These are phyloP conservation scores for Dendrolimus houi DNA, from an alignment of 2,888 invertebrate species.

Conservation along the genomic window DNA sequence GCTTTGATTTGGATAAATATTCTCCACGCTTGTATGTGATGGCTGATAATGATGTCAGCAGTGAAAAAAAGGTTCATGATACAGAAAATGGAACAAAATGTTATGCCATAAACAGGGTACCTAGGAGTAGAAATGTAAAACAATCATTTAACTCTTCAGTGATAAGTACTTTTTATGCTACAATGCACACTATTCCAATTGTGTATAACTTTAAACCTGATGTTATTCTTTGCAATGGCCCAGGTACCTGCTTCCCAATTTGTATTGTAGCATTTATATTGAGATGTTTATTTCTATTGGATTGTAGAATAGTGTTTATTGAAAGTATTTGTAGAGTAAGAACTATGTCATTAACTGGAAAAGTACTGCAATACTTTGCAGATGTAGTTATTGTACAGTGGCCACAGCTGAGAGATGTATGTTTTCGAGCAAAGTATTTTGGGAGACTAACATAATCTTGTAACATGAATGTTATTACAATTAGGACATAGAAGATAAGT, in stretches of 20 bases:
- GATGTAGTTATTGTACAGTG: slow-evolving; percentile 96
- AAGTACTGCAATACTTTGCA: slow-evolving; percentile 87
- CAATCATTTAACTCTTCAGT: slow-evolving; percentile 90
- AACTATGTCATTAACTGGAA: slow-evolving; percentile 91
- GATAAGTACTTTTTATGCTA: slow-evolving; percentile 85
- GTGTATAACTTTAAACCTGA: slow-evolving; percentile 84
- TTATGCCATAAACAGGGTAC: slow-evolving; percentile 78
- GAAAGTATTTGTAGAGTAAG: slow-evolving; percentile 97
- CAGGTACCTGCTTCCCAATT: slow-evolving; percentile 96
- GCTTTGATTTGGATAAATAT: slow-evolving; percentile 79
- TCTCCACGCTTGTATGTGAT: slow-evolving; percentile 85
- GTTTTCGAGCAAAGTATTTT: slow-evolving; percentile 84
- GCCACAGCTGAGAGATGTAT: slow-evolving; percentile 83
- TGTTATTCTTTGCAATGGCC: slow-evolving; percentile 94
- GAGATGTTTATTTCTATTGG: slow-evolving; percentile 80
- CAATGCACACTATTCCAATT: slow-evolving; percentile 81
- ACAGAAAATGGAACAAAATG: slow-evolving; percentile 53
- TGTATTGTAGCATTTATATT: slow-evolving; percentile 86
- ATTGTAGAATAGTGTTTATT: slow-evolving; percentile 89
- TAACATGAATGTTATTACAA: too few species aligned
- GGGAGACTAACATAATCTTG: slow-evolving; percentile 80
- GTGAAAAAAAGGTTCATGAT: slow-evolving; percentile 80
- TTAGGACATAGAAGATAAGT: too few species aligned
- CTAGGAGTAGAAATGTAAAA: slow-evolving; percentile 90
- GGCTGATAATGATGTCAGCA: slow-evolving; percentile 86